Conservation (phyloP, 2,113 vertebrate genomes). For the Forbesichthys papilliferus region DNA sequence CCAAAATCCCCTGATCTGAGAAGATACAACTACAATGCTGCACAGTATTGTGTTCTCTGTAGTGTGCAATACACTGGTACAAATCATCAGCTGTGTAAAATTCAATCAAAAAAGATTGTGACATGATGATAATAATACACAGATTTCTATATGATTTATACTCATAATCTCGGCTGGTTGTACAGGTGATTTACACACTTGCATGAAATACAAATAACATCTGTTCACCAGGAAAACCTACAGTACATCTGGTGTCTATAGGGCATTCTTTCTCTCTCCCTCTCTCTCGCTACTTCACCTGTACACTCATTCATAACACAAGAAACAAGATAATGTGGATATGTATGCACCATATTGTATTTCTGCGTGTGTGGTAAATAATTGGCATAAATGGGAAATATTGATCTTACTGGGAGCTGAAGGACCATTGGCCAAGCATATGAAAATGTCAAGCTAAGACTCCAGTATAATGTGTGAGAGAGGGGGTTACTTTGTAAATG, state of each 20-base stretch:
- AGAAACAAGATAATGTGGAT: background rate
- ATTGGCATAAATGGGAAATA: slow-evolving; percentile 35
- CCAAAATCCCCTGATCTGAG: too few relatives aligned
- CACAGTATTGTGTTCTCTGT: too few relatives aligned
- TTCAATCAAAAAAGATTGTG: too few relatives aligned
- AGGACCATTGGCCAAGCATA: slow-evolving; percentile 42
- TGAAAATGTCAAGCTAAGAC: slow-evolving; percentile 37
- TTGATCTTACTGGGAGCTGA: slow-evolving; percentile 27
- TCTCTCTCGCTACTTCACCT: slow-evolving; percentile 5
- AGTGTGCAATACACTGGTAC: too few relatives aligned
- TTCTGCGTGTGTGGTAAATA: slow-evolving; percentile 5
- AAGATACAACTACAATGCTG: too few relatives aligned
- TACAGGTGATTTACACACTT: background rate
- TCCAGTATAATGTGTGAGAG: slow-evolving; percentile 6
- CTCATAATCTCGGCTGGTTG: background rate
- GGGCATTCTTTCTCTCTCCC: slow-evolving; percentile 1
- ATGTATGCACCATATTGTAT: background rate
- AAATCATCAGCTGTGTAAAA: too few relatives aligned
- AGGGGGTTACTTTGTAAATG: slow-evolving; percentile 14
- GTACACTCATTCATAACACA: background rate
- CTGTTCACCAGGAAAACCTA: slow-evolving; percentile 40
- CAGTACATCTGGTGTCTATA: slow-evolving; percentile 30
- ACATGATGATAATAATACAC: background rate
- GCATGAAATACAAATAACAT: slow-evolving; percentile 30
- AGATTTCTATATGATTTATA: background rate